A percentile compares a stretch with the other conserved stretches of the same genome.
Conservation (phyloP, 2,113 vertebrate species). For the Drymodes brunneopygia region DNA sequence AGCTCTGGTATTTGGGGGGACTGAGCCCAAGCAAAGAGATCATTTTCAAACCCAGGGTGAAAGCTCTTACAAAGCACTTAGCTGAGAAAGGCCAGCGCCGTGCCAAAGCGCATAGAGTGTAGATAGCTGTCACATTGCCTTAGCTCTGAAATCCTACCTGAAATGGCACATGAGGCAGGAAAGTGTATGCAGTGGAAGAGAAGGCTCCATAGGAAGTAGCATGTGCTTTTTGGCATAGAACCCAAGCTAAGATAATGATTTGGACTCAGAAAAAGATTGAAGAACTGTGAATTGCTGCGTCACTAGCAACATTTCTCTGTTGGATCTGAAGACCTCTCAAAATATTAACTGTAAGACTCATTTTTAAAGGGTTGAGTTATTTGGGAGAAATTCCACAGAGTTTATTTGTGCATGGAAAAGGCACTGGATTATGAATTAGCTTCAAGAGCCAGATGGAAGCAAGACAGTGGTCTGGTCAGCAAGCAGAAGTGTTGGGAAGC, state of each 20-base stretch:
- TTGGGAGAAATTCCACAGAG: background rate
- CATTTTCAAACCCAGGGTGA: background rate
- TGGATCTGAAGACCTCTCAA: background rate
- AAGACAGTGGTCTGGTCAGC: background rate
- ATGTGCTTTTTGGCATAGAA: background rate
- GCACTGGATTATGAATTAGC: background rate
- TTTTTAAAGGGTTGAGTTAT: background rate
- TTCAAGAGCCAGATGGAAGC: background rate
- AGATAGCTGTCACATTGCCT: background rate
- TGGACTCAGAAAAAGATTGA: background rate
- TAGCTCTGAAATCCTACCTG: fast-evolving
- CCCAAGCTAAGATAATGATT: background rate
- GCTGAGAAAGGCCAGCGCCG: background rate
- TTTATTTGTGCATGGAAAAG: background rate
- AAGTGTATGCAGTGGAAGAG: background rate
- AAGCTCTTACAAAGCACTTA: background rate
- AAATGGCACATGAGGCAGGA: background rate
- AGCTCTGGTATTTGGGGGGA: background rate
- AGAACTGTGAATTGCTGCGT: background rate
- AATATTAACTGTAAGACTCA: background rate
- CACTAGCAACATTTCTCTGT: background rate
- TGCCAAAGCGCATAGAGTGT: background rate
- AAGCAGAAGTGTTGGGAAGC: background rate
- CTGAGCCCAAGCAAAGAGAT: background rate
- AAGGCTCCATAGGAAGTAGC: background rate